Base-by-base conservation (phyloP, 2,888 invertebrate genomes). In the Epistrophella euchroma region DNA sequence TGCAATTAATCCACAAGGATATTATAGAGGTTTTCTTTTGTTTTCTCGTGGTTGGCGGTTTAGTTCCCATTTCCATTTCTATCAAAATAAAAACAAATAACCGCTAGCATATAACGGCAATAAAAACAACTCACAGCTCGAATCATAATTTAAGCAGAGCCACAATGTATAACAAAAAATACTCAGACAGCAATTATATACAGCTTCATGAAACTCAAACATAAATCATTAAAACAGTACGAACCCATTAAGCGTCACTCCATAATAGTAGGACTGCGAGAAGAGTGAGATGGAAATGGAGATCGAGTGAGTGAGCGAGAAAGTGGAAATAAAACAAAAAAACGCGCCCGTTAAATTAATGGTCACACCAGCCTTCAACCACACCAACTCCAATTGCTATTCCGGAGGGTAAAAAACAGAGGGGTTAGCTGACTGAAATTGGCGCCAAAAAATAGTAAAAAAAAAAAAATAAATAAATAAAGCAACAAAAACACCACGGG, bases 101-200 rank as follows among this genome's bases (percentile, higher is more conserved):
- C 76, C 40, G 40, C 52, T 70, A 74, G 64, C 66, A 71, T 66
- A 74, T 68, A 45, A 73, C 28, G 50, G 72, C 70, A 79, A 60
- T 79, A 84, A 80, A 76, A 80, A 68, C 40, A 17, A 45, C 47
- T 68, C 58, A n/a, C 45, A 58, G 68, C 76, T 73, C 45, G 55
- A 73, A 72, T 85, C 35, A 81, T 85, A 85, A 85, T 81, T 85
- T 62, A 85, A 85, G 76, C 50, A 13, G 22, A 37, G n/a, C 68
- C 68, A 45, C 64, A 35, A 40, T 40, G n/a, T 40, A 28, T 25
- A 56, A 45, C 40, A 73, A 72, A 66, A 52, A n/a, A 64, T 56
- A 70, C 52, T 40, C 75, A 85, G 85, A 76, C 85, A 85, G 68
- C 85, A 85, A 85, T 85, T 85, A 72, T 72, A 81, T 73, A 85